phyloP scores from a whole-genome alignment of 2,113 vertebrate species.

The Pelecanus crispus region DNA sequence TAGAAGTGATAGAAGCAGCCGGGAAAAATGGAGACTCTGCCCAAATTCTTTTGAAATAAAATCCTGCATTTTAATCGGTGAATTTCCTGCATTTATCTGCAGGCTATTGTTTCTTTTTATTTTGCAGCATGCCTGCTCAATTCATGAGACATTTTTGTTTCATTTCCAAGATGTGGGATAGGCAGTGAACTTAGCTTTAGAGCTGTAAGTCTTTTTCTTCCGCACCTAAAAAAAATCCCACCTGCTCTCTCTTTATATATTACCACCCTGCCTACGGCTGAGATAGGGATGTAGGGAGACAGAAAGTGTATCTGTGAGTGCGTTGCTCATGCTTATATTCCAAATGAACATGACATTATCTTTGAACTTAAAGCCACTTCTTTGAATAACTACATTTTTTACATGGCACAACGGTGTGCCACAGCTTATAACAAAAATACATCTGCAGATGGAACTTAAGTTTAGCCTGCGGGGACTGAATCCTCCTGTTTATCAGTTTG shows the following conservation, averaged over 20 bases:
- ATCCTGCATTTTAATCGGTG: not conserved
- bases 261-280: conserved; percentile 5
- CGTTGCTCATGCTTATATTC: not conserved
- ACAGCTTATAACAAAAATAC: not conserved
- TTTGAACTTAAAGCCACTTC: conserved; percentile 41
- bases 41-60: not conserved
- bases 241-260: conserved; percentile 9
- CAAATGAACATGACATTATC: conserved; percentile 27
- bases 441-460: not conserved
- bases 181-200: conserved; percentile 1
- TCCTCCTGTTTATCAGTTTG: not conserved
- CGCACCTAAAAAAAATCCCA: not conserved
- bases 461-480: not conserved
- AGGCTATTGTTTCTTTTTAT: not conserved
- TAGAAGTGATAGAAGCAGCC: not conserved
- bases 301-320: not conserved
- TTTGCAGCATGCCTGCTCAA: not conserved
- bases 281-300: not conserved
- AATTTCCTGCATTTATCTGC: not conserved
- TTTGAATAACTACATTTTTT: conserved; percentile 6
- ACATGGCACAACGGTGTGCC: not conserved
- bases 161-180: conserved; percentile 23
- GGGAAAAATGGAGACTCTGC: not conserved
- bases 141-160: conserved; percentile 15
- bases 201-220: not conserved